Conservation (phyloP, 1,140 invertebrate species). For the Bombus haemorrhoidalis region DNA sequence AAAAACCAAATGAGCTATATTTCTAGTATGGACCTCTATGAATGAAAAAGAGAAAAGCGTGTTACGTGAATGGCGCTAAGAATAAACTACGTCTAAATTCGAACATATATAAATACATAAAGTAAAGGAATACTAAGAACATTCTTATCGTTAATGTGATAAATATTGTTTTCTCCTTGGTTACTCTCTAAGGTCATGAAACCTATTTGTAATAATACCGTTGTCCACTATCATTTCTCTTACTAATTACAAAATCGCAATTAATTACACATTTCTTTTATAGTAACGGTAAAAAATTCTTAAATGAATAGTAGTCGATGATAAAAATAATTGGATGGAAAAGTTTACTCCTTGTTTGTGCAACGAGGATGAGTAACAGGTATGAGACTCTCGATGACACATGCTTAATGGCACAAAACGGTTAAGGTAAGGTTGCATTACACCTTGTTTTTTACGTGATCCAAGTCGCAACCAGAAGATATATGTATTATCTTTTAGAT, state of each 20-base stretch:
- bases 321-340: constrained; percentile 11
- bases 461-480: not conserved
- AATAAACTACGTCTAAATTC: not conserved
- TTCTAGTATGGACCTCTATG: not conserved
- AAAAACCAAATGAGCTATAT: not conserved
- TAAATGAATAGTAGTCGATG: not conserved
- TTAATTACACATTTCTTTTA: not conserved
- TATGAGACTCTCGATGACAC: constrained; percentile 54
- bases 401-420: constrained; percentile 12
- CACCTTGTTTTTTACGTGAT: not conserved
- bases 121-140: constrained; percentile 4
- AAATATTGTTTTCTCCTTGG: constrained; percentile 51
- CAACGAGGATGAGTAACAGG: constrained; percentile 55
- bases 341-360: constrained; percentile 50
- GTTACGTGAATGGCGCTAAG: not conserved
- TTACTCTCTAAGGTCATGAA: constrained; percentile 27
- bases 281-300: not conserved
- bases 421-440: constrained; percentile 4
- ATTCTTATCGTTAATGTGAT: constrained; percentile 18
- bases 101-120: constrained; percentile 35
- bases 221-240: not conserved
- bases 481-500: not conserved
- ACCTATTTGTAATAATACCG: not conserved
- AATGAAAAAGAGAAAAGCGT: not conserved
- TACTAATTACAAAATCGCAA: not conserved